Conservation (phyloP, 2,888 invertebrate genomes). For the Amblyjoppa proteus region DNA sequence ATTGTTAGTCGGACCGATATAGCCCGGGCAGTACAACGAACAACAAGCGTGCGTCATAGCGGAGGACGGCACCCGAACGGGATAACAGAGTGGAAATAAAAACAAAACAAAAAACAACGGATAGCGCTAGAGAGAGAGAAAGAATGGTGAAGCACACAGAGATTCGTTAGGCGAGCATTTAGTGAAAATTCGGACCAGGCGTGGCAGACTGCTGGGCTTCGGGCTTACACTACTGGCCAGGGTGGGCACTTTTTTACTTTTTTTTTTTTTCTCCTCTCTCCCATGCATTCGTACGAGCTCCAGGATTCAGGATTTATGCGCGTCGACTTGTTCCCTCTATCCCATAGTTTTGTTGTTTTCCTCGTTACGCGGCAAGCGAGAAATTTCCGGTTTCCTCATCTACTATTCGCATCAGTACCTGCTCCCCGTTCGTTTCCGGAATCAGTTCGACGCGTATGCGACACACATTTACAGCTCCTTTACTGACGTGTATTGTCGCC, state of each 20-base stretch:
- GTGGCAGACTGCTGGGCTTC: slow-evolving; percentile 34
- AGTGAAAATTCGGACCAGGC: slow-evolving; percentile 59
- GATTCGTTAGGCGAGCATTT: slow-evolving; percentile 66
- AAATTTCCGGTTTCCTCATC: slow-evolving; percentile 60
- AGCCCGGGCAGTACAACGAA: slow-evolving; percentile 34
- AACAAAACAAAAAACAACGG: slow-evolving; percentile 7
- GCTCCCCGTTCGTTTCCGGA: slow-evolving; percentile 18
- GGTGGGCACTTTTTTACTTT: slow-evolving; percentile 52
- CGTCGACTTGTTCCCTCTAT: slow-evolving; percentile 50
- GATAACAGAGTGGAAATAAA: slow-evolving; percentile 12
- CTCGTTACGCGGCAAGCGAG: slow-evolving; percentile 53
- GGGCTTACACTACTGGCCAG: slow-evolving; percentile 46
- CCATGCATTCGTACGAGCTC: slow-evolving; percentile 28
- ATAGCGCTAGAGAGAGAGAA: slow-evolving; percentile 15
- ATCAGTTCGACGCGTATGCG: slow-evolving; percentile 8
- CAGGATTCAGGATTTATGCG: slow-evolving; percentile 58
- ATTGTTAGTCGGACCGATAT: slow-evolving; percentile 60
- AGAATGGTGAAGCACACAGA: slow-evolving; percentile 53
- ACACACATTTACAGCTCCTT: background rate
- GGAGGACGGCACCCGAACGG: slow-evolving; percentile 26
- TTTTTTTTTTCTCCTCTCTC: slow-evolving; percentile 37
- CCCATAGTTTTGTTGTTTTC: slow-evolving; percentile 54
- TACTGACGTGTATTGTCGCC: background rate
- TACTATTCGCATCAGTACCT: slow-evolving; percentile 50
- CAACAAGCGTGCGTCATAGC: slow-evolving; percentile 51